These are phyloP conservation scores for Pangasianodon gigas DNA, from an alignment of 2,113 vertebrate species.

Conservation along the genomic window DNA sequence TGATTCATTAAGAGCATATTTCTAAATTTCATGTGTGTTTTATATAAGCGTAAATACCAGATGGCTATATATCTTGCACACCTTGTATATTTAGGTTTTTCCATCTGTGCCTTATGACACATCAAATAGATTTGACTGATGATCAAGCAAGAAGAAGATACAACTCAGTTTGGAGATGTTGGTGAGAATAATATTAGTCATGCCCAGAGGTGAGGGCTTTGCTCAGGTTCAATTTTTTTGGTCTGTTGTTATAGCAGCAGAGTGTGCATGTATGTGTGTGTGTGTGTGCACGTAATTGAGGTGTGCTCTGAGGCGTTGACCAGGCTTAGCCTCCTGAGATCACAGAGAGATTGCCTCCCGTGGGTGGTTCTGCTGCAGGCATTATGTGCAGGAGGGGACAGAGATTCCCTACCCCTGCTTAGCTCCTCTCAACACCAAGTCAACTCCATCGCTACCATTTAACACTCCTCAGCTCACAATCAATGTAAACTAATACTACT, in stretches of 20 bases:
- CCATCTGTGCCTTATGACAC: background rate
- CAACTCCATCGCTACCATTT: constrained; percentile 10
- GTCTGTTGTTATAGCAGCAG: constrained; percentile 37
- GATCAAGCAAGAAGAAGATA: background rate
- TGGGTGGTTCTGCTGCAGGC: constrained; percentile 62
- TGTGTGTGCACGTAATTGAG: constrained; percentile 35
- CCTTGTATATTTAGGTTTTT: background rate
- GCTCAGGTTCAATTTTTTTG: background rate
- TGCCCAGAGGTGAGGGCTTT: constrained; percentile 36
- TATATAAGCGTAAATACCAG: background rate
- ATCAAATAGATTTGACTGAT: background rate
- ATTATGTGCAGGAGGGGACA: constrained; percentile 40
- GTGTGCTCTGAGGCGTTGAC: constrained; percentile 53
- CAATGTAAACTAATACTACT: background rate
- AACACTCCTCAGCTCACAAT: background rate
- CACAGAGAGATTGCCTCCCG: constrained; percentile 63
- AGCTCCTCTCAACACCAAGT: background rate
- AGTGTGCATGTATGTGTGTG: constrained; percentile 40
- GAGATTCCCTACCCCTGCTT: constrained; percentile 32
- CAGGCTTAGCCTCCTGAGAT: constrained; percentile 67
- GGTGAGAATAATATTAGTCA: constrained; percentile 26
- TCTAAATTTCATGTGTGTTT: background rate
- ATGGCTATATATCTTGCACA: background rate
- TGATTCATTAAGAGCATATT: background rate
- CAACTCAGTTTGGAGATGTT: background rate